These are phyloP conservation scores for Agonopterix arenella DNA, from an alignment of 2,888 invertebrate species.

Conservation along the genomic window DNA sequence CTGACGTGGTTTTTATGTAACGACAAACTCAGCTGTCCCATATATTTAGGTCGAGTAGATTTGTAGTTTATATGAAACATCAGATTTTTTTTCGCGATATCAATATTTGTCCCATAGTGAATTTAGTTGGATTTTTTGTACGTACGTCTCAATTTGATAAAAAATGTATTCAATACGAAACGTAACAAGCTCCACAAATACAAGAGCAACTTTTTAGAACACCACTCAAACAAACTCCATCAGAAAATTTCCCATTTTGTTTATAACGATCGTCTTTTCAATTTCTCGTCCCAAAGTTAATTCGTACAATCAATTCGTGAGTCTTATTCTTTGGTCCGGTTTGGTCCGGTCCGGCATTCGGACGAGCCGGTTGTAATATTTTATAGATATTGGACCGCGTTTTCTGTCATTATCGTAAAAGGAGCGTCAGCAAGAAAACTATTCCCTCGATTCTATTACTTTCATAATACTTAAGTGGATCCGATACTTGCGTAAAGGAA, in stretches of 20 bases:
- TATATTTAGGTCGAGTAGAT: too few relatives aligned
- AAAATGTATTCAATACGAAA: too few relatives aligned
- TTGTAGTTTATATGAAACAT: too few relatives aligned
- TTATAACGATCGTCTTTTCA: conserved; percentile 22
- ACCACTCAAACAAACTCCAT: background rate
- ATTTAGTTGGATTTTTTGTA: too few relatives aligned
- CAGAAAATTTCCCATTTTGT: conserved; percentile 9
- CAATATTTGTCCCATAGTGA: too few relatives aligned
- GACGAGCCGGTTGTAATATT: conserved; percentile 51
- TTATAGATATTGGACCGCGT: conserved; percentile 74
- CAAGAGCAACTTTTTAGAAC: background rate
- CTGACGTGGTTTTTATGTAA: too few relatives aligned
- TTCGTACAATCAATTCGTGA: conserved; percentile 54
- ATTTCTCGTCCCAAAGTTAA: conserved; percentile 42
- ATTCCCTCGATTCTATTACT: conserved; percentile 69
- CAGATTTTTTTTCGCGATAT: too few relatives aligned
- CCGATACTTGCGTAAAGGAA: conserved; percentile 70
- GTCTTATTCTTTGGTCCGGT: conserved; percentile 20
- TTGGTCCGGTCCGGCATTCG: conserved; percentile 20
- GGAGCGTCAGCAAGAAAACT: conserved; percentile 75
- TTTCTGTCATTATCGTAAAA: conserved; percentile 74
- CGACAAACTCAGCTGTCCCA: too few relatives aligned
- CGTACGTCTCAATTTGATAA: too few relatives aligned
- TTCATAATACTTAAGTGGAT: conserved; percentile 76
- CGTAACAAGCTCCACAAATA: too few relatives aligned